Evolutionary conservation across 1,140 invertebrate species (phyloP).

Genomic region (Ips typographus): DNA sequence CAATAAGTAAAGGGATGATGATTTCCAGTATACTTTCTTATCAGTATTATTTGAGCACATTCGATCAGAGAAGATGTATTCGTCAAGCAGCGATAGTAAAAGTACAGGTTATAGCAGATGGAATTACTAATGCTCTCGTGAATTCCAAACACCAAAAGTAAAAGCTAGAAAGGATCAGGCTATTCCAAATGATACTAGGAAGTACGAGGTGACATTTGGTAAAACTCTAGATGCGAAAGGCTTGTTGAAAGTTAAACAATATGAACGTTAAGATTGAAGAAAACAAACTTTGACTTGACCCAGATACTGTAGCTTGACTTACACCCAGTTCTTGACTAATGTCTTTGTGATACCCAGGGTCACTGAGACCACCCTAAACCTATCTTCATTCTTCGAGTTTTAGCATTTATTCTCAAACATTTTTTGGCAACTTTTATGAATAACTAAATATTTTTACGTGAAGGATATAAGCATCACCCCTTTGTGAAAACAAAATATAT

Average conservation of each 20-base stretch:
- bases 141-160: slow-evolving; percentile 2
- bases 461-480: no score
- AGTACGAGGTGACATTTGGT: slow-evolving; percentile 2
- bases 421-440: no score
- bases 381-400: background rate
- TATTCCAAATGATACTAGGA: background rate
- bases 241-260: background rate
- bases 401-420: no score
- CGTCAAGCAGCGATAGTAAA: background rate
- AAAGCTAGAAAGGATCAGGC: background rate
- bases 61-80: background rate
- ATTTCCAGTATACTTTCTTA: background rate
- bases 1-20: background rate
- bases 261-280: slow-evolving; percentile 3
- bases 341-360: background rate
- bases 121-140: background rate
- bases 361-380: background rate
- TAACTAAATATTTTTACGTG: no score
- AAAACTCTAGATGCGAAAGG: background rate
- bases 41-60: background rate
- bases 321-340: background rate
- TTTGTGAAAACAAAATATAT: no score
- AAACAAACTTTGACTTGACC: background rate
- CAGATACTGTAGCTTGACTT: slow-evolving; percentile 1
- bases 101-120: background rate